These are phyloP conservation scores for Phrynocephalus guinanensis DNA, from an alignment of 2,797 vertebrate genomes.

Conservation along the genomic window DNA sequence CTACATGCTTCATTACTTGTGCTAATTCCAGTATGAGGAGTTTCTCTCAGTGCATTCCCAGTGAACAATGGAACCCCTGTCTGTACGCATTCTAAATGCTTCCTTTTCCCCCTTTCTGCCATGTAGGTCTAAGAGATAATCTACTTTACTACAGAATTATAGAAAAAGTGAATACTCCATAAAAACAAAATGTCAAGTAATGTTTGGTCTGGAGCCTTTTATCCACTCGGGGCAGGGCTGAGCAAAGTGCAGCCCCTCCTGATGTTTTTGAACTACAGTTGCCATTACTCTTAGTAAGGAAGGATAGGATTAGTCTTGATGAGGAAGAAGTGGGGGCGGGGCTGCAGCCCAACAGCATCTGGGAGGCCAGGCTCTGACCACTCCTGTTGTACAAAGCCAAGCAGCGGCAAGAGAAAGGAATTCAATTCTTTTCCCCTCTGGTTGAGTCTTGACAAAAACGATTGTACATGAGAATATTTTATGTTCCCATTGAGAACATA, in stretches of 20 bases:
- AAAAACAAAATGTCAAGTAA: not conserved
- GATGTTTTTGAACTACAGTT: no score
- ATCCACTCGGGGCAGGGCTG: not conserved
- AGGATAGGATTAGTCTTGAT: no score
- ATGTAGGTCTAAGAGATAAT: slow-evolving; percentile 46
- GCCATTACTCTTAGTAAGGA: no score
- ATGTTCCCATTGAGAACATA: no score
- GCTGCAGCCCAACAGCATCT: no score
- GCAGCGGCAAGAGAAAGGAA: not conserved
- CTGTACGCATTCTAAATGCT: slow-evolving; percentile 48
- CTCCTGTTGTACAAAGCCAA: not conserved
- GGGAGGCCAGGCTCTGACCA: no score
- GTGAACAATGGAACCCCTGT: slow-evolving; percentile 54
- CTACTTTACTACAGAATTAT: not conserved
- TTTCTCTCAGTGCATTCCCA: slow-evolving; percentile 64
- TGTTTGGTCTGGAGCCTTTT: not conserved
- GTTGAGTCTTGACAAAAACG: not conserved
- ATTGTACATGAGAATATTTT: not conserved
- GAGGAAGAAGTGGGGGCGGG: no score
- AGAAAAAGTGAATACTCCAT: not conserved
- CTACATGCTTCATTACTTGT: slow-evolving; percentile 62
- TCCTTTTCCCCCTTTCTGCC: slow-evolving; percentile 49
- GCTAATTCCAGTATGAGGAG: slow-evolving; percentile 61
- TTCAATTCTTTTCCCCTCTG: no score
- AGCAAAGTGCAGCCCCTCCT: no score